A percentile compares a stretch with the other conserved stretches of the same genome.
phyloP scores from a whole-genome alignment of 2,888 invertebrate species.

The Euproctis similis region DNA sequence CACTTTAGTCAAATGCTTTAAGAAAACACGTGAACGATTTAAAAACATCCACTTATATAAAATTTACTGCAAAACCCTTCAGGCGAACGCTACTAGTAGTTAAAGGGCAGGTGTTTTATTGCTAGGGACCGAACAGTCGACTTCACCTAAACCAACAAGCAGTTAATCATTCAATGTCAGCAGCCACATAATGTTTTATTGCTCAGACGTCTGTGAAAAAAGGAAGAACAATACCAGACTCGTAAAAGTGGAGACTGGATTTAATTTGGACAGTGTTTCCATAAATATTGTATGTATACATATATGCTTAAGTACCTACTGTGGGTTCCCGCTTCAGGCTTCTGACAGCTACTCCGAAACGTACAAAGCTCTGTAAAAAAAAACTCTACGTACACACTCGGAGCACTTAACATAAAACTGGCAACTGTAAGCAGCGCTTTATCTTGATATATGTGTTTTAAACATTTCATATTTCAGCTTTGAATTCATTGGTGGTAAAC shows the following conservation, averaged over 20 bases:
- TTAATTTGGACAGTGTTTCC: conserved; percentile 49
- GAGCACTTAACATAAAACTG: conserved; percentile 37
- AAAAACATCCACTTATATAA: no score
- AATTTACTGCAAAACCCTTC: no score
- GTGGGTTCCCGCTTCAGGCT: conserved; percentile 28
- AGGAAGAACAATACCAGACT: conserved; percentile 35
- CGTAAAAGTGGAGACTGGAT: conserved; percentile 40
- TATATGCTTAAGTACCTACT: conserved; percentile 40
- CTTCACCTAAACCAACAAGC: conserved; percentile 24
- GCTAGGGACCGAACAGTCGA: conserved; percentile 25
- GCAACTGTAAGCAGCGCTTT: conserved; percentile 35
- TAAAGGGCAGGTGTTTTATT: conserved; percentile 26
- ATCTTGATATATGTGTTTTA: conserved; percentile 32
- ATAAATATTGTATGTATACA: conserved; percentile 43
- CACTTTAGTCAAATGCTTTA: no score
- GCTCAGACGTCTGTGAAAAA: conserved; percentile 33
- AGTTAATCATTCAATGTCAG: conserved; percentile 42
- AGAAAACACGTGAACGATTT: no score
- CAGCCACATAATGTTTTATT: conserved; percentile 35
- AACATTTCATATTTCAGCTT: conserved; percentile 23
- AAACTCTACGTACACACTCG: conserved; percentile 25
- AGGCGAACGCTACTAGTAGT: conserved; percentile 32
- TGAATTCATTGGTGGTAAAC: no score
- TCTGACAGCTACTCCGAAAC: conserved; percentile 43
- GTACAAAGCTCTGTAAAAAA: conserved; percentile 26